A percentile compares a stretch with the other conserved stretches of the same genome.
These are phyloP conservation scores for Bombus affinis DNA, from an alignment of 1,140 invertebrate species.

Conservation along the genomic window DNA sequence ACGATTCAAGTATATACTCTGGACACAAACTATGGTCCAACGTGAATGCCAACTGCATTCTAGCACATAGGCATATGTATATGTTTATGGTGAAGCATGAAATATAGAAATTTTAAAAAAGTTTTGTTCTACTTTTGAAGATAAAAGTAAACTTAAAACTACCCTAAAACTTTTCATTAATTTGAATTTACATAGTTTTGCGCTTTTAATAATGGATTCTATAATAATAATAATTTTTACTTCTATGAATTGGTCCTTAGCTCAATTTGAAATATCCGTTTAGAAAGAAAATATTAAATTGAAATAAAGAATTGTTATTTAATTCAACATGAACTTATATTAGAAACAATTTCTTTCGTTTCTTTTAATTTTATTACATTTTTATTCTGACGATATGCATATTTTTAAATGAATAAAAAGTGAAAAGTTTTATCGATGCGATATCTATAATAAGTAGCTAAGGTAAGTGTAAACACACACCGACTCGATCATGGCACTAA, in stretches of 20 bases:
- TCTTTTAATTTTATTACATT: background rate
- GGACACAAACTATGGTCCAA: background rate
- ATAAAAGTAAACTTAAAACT: background rate
- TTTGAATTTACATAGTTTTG: background rate
- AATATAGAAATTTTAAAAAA: background rate
- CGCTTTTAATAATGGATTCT: background rate
- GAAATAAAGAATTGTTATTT: background rate
- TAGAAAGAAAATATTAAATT: background rate
- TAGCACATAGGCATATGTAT: background rate
- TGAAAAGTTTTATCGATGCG: background rate
- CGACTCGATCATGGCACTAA: background rate
- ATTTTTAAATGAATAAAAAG: background rate
- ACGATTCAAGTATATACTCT: background rate
- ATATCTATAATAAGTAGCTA: background rate
- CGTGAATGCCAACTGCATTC: constrained; percentile 15
- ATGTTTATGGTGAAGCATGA: background rate
- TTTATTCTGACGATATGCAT: background rate
- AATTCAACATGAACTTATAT: background rate
- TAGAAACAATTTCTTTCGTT: background rate
- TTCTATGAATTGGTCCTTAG: background rate
- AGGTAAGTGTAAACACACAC: background rate
- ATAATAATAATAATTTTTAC: background rate
- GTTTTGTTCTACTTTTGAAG: background rate
- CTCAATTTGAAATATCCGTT: background rate
- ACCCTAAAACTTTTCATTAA: background rate